Evolutionary conservation across 2,797 vertebrate species (phyloP).

Genomic region (Petrocephalus sullivani): DNA sequence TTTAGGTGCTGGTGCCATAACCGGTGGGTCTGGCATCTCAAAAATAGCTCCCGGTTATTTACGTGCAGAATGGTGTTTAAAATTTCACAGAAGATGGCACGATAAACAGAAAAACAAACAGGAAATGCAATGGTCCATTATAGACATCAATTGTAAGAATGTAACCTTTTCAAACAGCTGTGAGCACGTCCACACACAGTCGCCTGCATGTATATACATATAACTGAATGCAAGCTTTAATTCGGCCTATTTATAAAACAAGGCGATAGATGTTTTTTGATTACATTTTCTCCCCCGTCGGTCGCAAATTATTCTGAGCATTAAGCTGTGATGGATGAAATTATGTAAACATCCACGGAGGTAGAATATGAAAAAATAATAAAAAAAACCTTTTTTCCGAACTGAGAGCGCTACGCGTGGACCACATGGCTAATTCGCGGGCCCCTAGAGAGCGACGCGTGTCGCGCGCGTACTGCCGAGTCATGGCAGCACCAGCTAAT

Average conservation of each 20-base stretch:
- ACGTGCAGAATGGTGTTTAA: background rate
- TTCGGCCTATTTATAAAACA: conserved; percentile 5
- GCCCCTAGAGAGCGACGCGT: background rate
- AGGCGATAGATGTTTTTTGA: background rate
- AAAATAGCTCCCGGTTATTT: background rate
- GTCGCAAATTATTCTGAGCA: background rate
- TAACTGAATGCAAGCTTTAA: background rate
- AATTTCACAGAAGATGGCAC: background rate
- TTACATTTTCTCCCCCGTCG: conserved; percentile 48
- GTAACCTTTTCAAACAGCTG: background rate
- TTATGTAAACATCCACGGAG: background rate
- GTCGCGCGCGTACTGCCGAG: background rate
- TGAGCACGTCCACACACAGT: background rate
- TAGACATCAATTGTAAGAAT: background rate
- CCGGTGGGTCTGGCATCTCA: background rate
- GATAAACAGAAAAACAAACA: background rate
- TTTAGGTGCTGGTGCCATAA: background rate
- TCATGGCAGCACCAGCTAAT: background rate
- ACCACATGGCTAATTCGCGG: background rate
- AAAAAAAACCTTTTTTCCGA: background rate
- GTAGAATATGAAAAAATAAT: background rate
- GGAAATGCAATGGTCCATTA: background rate
- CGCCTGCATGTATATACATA: background rate
- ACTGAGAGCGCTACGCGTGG: background rate
- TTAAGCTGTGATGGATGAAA: background rate